Conservation (phyloP, 1,140 invertebrate species). For the Lerema accius region DNA sequence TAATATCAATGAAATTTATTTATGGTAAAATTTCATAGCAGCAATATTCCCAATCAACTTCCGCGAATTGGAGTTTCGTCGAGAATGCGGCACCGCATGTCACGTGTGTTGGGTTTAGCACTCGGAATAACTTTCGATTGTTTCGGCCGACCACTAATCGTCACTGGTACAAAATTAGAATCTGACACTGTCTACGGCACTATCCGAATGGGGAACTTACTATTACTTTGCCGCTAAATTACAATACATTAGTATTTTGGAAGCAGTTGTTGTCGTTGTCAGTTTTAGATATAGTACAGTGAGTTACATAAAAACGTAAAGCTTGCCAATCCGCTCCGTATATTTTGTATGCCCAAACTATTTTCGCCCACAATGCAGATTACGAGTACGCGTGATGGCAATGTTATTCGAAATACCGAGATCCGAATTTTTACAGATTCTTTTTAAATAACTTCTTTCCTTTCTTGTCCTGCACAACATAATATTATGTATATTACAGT, state of each 20-base stretch:
- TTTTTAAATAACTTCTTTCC: background rate
- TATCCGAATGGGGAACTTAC: constrained; percentile 43
- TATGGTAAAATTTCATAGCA: background rate
- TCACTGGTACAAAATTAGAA: constrained; percentile 70
- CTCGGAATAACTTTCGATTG: constrained; percentile 78
- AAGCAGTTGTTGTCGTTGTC: constrained; percentile 26
- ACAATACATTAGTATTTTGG: constrained; percentile 9
- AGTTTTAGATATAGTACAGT: background rate
- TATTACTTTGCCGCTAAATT: constrained; percentile 37
- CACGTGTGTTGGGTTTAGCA: constrained; percentile 67
- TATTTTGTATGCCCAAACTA: constrained; percentile 19
- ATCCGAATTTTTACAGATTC: background rate
- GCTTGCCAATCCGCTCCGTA: constrained; percentile 11
- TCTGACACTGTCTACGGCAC: constrained; percentile 58
- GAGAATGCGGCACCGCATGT: constrained; percentile 67
- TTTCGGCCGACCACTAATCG: constrained; percentile 66
- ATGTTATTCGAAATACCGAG: background rate
- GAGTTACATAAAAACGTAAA: constrained; percentile 4
- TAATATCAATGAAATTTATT: too few species aligned
- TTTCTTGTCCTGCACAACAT: too few species aligned
- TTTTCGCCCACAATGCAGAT: constrained; percentile 14
- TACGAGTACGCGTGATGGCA: background rate
- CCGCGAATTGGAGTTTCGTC: constrained; percentile 54
- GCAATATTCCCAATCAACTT: constrained; percentile 38
- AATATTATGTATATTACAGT: too few species aligned